Conservation (phyloP, 1,140 invertebrate species). For the Littorina saxatilis region DNA sequence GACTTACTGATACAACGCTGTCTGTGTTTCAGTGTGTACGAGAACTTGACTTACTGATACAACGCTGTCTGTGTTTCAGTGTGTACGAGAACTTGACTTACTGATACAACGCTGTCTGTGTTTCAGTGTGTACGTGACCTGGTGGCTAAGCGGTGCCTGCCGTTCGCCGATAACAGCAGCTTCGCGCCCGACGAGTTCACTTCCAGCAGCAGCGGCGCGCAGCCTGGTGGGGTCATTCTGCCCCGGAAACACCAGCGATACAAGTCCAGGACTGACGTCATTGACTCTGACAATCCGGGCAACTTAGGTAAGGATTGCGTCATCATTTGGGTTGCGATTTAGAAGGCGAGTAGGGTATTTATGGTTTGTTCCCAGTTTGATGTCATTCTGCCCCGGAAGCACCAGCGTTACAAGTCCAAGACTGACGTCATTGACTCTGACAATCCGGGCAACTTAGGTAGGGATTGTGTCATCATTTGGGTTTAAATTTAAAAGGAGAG, state of each 20-base stretch:
- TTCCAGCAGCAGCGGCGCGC: neutral
- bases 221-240: neutral
- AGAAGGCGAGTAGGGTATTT: too few relatives aligned
- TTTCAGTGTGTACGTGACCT: conserved; percentile 61
- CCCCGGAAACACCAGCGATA: neutral
- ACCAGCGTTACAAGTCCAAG: neutral
- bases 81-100: too few relatives aligned
- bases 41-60: too few relatives aligned
- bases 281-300: conserved; percentile 1
- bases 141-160: conserved; percentile 55
- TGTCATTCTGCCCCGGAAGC: neutral
- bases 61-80: too few relatives aligned
- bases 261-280: neutral
- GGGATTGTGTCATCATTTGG: too few relatives aligned
- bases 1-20: too few relatives aligned
- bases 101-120: too few relatives aligned
- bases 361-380: too few relatives aligned
- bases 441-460: conserved; percentile 23
- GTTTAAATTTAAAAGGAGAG: too few relatives aligned
- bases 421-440: neutral
- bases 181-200: neutral
- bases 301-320: conserved; percentile 18
- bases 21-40: too few relatives aligned
- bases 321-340: too few relatives aligned
- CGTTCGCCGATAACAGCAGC: conserved; percentile 50